Evolutionary conservation across 2,888 invertebrate species (phyloP), one percentile per base, ranked within the genome.

Genomic region (Nezara viridula): DNA sequence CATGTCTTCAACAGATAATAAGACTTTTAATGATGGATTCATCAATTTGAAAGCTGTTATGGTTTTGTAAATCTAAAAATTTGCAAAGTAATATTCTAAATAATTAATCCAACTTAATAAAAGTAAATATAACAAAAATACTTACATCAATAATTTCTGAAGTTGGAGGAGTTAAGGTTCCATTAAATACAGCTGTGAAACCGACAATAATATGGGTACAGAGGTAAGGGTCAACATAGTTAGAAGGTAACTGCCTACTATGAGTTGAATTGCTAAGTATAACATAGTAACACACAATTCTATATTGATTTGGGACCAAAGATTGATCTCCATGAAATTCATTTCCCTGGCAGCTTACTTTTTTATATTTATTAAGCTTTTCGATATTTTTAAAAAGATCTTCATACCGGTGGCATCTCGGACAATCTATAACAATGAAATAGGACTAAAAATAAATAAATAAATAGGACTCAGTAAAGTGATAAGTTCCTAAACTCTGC

Each of bases 151-250:
- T 88, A 32, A 86, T 81, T 44, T 86, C 52, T 12, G 55, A 50
- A 24, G 86, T 10, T 60, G 94, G 94, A 47, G 96, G 93, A 88
- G 93, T 91, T 50, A 97, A 93, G 16, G 94, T 93, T 91, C 94
- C 95, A 91, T 96, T 95, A 9, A 92, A 92, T 73, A 98, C 94
- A 90, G 92, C 92, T 40, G 96, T 96, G 93, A 96, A 96, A 81
- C 96, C 97, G 89, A 97, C 93, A 92, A 96, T 96, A 90, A 98
- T 95, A 93, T 98, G 98, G 1, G 97, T 97, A 92, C 98, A 98
- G 89, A 98, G 93, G 91, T 94, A 93, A 44, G 96, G 95, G 92
- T 96, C 95, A 50, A 97, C 94, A 91, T 94, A 93, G 55, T 93
- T 92, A 12, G 96, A 95, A 91, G 93, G 92, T 89, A 96, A 93